These are phyloP conservation scores for Amiota communis DNA, from an alignment of 2,888 invertebrate genomes.

Conservation along the genomic window DNA sequence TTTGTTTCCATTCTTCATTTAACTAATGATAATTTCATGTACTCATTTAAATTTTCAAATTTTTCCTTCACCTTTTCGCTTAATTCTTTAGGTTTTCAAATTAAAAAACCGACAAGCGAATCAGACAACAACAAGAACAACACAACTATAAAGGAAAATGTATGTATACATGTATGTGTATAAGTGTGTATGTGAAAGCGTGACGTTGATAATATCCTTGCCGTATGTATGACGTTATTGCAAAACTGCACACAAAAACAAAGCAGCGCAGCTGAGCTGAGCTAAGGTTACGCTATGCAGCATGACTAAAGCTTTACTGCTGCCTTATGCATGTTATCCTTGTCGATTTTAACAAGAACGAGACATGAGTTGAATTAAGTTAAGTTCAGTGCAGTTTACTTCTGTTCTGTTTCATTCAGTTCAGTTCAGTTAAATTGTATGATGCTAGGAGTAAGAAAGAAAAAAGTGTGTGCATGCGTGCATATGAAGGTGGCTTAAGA, in stretches of 20 bases:
- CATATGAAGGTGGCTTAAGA: background rate
- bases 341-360: background rate
- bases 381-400: no score
- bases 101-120: background rate
- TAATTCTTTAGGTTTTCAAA: no score
- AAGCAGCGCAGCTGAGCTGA: background rate
- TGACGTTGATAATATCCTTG: conserved; percentile 71
- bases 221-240: conserved; percentile 65
- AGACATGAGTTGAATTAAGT: no score
- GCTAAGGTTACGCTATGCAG: background rate
- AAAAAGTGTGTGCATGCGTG: background rate
- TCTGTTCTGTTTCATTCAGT: no score
- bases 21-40: no score
- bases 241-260: conserved; percentile 38
- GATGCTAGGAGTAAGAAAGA: no score
- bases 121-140: conserved; percentile 6
- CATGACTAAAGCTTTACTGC: conserved; percentile 10
- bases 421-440: no score
- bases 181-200: conserved; percentile 36
- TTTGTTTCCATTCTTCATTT: no score
- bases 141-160: conserved; percentile 9
- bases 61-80: no score
- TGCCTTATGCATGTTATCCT: conserved; percentile 21
- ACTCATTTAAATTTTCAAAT: no score
- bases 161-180: no score